Conservation (phyloP, 2,113 vertebrate genomes). For the Periophthalmus modestus region DNA sequence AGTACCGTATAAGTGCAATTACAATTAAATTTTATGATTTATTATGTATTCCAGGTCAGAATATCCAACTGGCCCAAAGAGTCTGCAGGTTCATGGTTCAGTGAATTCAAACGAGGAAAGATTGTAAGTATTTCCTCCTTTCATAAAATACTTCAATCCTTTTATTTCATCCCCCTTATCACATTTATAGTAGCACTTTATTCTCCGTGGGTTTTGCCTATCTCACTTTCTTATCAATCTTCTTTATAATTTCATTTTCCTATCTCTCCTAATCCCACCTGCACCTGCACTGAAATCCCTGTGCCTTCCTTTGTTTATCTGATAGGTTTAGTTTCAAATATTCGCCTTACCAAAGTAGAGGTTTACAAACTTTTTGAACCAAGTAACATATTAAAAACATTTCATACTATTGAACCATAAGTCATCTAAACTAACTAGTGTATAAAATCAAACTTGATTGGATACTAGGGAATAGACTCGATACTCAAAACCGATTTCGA, state of each 20-base stretch:
- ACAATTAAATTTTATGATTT: neutral
- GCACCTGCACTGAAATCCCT: neutral
- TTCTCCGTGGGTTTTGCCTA: neutral
- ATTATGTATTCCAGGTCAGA: slow-evolving; percentile 79
- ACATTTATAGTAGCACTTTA: slow-evolving; percentile 15
- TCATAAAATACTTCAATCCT: slow-evolving; percentile 11
- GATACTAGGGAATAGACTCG: too few relatives aligned
- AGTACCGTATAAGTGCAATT: too few relatives aligned
- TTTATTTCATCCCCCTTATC: slow-evolving; percentile 20
- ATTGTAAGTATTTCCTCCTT: slow-evolving; percentile 81
- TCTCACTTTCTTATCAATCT: neutral
- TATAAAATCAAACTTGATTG: too few relatives aligned
- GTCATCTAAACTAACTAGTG: too few relatives aligned
- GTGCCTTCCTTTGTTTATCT: neutral
- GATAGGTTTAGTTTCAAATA: neutral
- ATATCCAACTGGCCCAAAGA: slow-evolving; percentile 98
- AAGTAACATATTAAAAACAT: neutral
- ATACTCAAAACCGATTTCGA: too few relatives aligned
- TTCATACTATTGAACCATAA: neutral
- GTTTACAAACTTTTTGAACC: neutral
- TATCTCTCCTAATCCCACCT: neutral
- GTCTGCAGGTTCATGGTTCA: slow-evolving; percentile 94
- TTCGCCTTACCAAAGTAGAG: neutral
- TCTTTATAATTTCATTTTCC: neutral
- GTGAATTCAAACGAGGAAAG: slow-evolving; percentile 98